Evolutionary conservation across 2,113 vertebrate species (phyloP).

Genomic region (Dicerorhinus sumatrensis): DNA sequence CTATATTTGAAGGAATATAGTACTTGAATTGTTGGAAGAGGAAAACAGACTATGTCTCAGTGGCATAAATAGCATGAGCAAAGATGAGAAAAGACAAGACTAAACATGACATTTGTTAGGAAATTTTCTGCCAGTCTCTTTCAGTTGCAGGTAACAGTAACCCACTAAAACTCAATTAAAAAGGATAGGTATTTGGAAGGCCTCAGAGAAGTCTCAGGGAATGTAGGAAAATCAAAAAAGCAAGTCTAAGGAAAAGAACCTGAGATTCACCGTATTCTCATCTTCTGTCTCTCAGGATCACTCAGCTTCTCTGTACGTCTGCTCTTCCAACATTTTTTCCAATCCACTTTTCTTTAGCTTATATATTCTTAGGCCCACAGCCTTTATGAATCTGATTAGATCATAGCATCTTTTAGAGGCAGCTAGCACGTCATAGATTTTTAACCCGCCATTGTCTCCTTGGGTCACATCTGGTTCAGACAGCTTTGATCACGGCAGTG

Average conservation of each 20-base stretch:
- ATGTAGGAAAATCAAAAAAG: background rate
- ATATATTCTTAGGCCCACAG: background rate
- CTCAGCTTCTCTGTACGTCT: background rate
- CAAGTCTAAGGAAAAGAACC: background rate
- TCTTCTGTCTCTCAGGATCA: background rate
- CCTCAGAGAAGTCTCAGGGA: background rate
- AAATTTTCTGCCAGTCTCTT: background rate
- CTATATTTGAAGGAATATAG: background rate
- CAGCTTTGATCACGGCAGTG: background rate
- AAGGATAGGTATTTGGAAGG: background rate
- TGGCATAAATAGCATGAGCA: constrained; percentile 1
- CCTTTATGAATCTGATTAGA: constrained; percentile 13
- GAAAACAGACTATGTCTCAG: constrained; percentile 16
- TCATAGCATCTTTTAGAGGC: background rate
- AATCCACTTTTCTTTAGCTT: background rate
- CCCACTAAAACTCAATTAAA: background rate
- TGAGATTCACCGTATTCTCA: background rate
- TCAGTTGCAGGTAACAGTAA: background rate
- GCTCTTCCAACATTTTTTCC: constrained; percentile 15
- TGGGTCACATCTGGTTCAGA: background rate
- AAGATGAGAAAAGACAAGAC: background rate
- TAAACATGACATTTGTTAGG: background rate
- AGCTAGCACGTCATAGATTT: background rate
- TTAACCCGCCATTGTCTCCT: background rate
- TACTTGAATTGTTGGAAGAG: constrained; percentile 13